Evolutionary conservation across 2,113 vertebrate species (phyloP).

Genomic region (Mormyrus iriodes): DNA sequence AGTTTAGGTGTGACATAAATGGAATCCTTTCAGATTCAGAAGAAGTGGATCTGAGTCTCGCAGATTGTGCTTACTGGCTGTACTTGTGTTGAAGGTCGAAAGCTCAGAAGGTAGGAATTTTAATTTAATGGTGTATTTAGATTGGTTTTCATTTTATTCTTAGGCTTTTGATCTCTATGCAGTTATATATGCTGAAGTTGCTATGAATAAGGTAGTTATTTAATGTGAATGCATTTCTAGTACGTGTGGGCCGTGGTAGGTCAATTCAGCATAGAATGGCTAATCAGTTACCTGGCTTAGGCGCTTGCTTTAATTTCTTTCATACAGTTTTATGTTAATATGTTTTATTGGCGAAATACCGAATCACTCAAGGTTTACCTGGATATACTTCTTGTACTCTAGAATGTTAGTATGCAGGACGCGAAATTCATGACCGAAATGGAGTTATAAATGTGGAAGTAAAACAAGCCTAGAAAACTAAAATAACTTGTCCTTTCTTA

Average conservation of each 20-base stretch:
- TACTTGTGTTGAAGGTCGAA: conserved; percentile 54
- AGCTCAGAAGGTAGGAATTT: conserved; percentile 40
- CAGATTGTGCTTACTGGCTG: background rate
- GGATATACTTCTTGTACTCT: background rate
- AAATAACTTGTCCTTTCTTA: background rate
- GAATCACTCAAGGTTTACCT: background rate
- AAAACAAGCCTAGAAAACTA: background rate
- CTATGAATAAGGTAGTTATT: background rate
- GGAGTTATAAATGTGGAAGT: background rate
- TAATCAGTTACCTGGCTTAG: background rate
- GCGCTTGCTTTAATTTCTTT: background rate
- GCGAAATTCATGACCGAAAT: background rate
- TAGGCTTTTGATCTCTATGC: background rate
- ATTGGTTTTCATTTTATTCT: background rate
- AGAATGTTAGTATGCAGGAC: background rate
- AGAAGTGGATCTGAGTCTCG: background rate
- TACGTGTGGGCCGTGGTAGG: background rate
- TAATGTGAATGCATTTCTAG: background rate
- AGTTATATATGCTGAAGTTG: background rate
- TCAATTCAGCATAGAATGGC: background rate
- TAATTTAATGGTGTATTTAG: background rate
- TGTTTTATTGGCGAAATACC: background rate
- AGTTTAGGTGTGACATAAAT: background rate
- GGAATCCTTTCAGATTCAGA: background rate
- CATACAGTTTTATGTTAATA: background rate